Conservation (phyloP, 2,888 invertebrate genomes). For the Patella depressa region DNA sequence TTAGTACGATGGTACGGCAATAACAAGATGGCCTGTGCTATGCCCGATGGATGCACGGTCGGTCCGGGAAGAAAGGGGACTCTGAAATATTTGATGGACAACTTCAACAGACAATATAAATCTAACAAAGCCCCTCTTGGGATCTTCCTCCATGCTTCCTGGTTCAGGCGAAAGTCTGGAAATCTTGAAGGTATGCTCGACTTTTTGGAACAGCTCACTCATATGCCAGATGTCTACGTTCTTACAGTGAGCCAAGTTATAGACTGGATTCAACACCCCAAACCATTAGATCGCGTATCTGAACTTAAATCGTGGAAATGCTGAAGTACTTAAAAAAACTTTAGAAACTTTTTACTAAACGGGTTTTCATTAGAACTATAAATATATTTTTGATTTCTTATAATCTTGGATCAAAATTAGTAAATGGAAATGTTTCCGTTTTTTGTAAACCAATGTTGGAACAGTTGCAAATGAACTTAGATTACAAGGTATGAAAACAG, state of each 20-base stretch:
- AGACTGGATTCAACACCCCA: slow-evolving; percentile 47
- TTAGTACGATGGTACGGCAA: slow-evolving; percentile 70
- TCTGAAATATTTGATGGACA: slow-evolving; percentile 76
- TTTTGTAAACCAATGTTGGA: not conserved
- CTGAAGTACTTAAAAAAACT: not conserved
- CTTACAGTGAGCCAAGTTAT: slow-evolving; percentile 41
- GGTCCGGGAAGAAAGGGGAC: slow-evolving; percentile 35
- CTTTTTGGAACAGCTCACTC: slow-evolving; percentile 38
- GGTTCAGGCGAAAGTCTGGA: slow-evolving; percentile 75
- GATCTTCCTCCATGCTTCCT: slow-evolving; percentile 84
- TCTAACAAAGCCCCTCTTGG: slow-evolving; percentile 82
- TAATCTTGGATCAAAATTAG: not conserved
- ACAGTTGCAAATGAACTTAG: too few relatives aligned
- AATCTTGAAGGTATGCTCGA: slow-evolving; percentile 39
- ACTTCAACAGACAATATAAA: slow-evolving; percentile 81
- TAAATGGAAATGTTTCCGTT: not conserved
- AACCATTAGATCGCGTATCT: slow-evolving; percentile 26
- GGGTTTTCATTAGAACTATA: not conserved
- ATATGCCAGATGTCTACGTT: slow-evolving; percentile 48
- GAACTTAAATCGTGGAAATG: slow-evolving; percentile 35
- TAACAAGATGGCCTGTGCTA: slow-evolving; percentile 51
- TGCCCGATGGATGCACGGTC: slow-evolving; percentile 52
- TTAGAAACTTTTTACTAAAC: not conserved
- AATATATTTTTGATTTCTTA: not conserved
- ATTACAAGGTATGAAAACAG: too few relatives aligned